Percentiles rank a stretch among this genome's conserved stretches.
phyloP scores from a whole-genome alignment of 2,888 invertebrate species.

The Octonoba sinensis region DNA sequence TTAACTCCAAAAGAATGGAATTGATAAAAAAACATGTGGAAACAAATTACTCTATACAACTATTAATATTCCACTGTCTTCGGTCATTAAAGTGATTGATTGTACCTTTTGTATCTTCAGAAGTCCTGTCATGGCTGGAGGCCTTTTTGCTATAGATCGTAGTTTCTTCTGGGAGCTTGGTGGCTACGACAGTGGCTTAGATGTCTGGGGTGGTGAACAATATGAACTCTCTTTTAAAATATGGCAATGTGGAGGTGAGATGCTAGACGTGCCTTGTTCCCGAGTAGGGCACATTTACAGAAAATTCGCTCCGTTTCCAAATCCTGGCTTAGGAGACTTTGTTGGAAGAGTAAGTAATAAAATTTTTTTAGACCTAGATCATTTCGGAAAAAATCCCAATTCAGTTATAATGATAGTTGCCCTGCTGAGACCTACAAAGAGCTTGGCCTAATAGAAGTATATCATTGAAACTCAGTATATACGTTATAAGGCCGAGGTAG shows the following conservation, averaged over 20 bases:
- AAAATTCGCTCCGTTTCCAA: conserved; percentile 89
- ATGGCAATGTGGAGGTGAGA: conserved; percentile 94
- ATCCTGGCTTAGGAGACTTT: conserved; percentile 91
- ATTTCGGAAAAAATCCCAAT: too few relatives aligned
- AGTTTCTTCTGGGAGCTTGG: conserved; percentile 96
- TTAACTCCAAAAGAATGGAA: too few relatives aligned
- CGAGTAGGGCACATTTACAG: conserved; percentile 92
- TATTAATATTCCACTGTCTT: too few relatives aligned
- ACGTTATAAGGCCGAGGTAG: too few relatives aligned
- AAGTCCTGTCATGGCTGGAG: conserved; percentile 97
- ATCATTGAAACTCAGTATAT: too few relatives aligned
- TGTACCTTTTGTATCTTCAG: conserved; percentile 71
- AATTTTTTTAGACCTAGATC: background rate
- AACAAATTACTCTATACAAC: too few relatives aligned
- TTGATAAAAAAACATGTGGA: too few relatives aligned
- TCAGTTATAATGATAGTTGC: too few relatives aligned
- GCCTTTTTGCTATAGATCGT: conserved; percentile 92
- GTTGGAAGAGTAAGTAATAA: conserved; percentile 77
- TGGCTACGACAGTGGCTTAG: conserved; percentile 90
- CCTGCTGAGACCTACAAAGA: too few relatives aligned
- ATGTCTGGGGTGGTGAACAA: conserved; percentile 98
- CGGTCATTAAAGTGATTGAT: too few relatives aligned
- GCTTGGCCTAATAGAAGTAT: too few relatives aligned
- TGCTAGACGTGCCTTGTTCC: conserved; percentile 94
- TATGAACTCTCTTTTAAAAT: conserved; percentile 97